A percentile compares a stretch with the other conserved stretches of the same genome.
Evolutionary conservation across 1,140 invertebrate genomes (phyloP).

Genomic region (Macrosteles quadrilineatus): DNA sequence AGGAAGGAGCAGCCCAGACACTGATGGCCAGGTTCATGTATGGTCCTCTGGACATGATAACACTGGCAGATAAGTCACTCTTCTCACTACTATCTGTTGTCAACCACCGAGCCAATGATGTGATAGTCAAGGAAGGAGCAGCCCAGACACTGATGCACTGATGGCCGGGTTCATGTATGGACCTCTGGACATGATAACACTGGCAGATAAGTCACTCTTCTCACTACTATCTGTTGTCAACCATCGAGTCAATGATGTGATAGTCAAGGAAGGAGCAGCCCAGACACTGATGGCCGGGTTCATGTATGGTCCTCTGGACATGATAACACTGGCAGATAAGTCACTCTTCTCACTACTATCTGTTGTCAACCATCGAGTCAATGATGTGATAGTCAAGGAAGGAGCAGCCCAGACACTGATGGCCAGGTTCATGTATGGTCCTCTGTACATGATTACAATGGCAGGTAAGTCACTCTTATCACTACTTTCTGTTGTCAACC

Average conservation of each 20-base stretch:
- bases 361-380: conserved; percentile 98
- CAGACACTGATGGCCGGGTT: conserved; percentile 89
- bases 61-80: conserved; percentile 63
- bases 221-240: too few relatives aligned
- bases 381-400: conserved; percentile 96
- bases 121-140: neutral
- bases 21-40: conserved; percentile 96
- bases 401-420: conserved; percentile 80
- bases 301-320: conserved; percentile 98
- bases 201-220: too few relatives aligned
- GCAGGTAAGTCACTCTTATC: conserved; percentile 69
- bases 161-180: conserved; percentile 97
- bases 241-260: conserved; percentile 98
- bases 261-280: conserved; percentile 85
- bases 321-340: conserved; percentile 73
- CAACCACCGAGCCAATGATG: neutral
- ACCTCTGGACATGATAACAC: conserved; percentile 86
- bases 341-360: too few relatives aligned
- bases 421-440: conserved; percentile 98
- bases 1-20: conserved; percentile 83
- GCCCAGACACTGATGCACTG: too few relatives aligned
- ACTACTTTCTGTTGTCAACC: too few relatives aligned
- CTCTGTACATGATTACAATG: conserved; percentile 84
- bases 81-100: neutral
- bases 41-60: conserved; percentile 92